Percentiles rank a stretch among this genome's conserved stretches.
phyloP scores from a whole-genome alignment of 2,113 vertebrate species.

The Grammomys dolichurus region DNA sequence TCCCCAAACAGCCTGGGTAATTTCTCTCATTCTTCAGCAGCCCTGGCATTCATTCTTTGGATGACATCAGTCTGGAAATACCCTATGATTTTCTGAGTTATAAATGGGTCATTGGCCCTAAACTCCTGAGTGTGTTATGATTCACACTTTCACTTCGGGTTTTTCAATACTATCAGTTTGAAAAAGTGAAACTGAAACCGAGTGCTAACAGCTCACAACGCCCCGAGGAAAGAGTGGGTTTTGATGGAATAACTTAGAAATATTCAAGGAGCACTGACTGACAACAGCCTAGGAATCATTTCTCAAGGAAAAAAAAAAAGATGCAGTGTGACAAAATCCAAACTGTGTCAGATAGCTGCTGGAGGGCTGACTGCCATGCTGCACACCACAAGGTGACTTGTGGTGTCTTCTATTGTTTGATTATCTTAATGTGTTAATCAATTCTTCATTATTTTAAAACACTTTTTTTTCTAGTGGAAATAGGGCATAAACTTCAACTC shows the following conservation, averaged over 20 bases:
- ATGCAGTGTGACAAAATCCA: background rate
- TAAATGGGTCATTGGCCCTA: slow-evolving; percentile 73
- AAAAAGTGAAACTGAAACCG: slow-evolving; percentile 84
- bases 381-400: background rate
- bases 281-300: background rate
- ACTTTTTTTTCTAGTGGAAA: slow-evolving; percentile 2
- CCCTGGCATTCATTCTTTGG: slow-evolving; percentile 80
- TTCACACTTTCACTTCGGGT: slow-evolving; percentile 84
- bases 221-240: slow-evolving; percentile 19
- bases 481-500: background rate
- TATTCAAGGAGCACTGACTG: background rate
- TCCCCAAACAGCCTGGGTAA: slow-evolving; percentile 65
- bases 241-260: slow-evolving; percentile 41
- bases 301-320: slow-evolving; percentile 56
- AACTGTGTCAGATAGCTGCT: background rate
- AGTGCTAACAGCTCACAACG: slow-evolving; percentile 23
- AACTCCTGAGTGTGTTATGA: slow-evolving; percentile 77
- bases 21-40: slow-evolving; percentile 76
- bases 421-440: background rate
- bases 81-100: slow-evolving; percentile 80
- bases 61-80: slow-evolving; percentile 85
- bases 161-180: slow-evolving; percentile 80
- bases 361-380: background rate
- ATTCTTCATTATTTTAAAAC: background rate
- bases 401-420: background rate